Evolutionary conservation across 2,888 invertebrate genomes (phyloP), one percentile per base, ranked within the genome.

Genomic region (Sphaerophoria taeniata): DNA sequence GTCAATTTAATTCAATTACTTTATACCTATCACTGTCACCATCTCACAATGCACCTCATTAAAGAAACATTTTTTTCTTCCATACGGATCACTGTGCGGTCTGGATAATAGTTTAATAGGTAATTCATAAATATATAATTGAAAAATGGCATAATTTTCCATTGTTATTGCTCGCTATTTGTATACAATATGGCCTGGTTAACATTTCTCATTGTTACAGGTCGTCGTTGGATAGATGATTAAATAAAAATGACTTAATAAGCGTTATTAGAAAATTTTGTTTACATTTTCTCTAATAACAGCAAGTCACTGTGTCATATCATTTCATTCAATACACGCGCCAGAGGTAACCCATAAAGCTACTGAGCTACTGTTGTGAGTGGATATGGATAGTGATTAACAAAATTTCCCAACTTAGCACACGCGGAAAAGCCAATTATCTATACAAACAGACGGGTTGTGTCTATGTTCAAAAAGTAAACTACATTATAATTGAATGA

Each of bases 401-500:
- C 3, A 84, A 75, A 49, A 55, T 73, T 39, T 72, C 49, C 76
- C 61, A 71, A 75, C 79, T 72, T 75, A 75, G 72, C 70, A 58
- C 76, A 79, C 56, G 76, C 67, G 72, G 84, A 72, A 79, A 79
- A 79, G 9, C 67, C 84, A 85, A 85, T 85, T 85, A 80, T 69
- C 69, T 79, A 74, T 73, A 73, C 76, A 80, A 71, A 61, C 61
- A 77, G 70, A 67, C 69, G 60, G 6, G 3, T 5, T 9, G 43
- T 43, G 43, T 43, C 43, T 43, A 3, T 24, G 14, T 61, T 16
- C 3, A 34, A 79, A 76, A 55, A 53, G 70, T 76, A 85, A 85
- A 85, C 76, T 81, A 60, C 80, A 65, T 81, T 85, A 77, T 85
- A 85, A 85, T 85, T 85, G 80, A 85, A 81, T 81, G 81, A 85